Percentiles rank a stretch among this genome's conserved stretches.
These are phyloP conservation scores for Drosophila lacicola DNA, from an alignment of 2,888 invertebrate genomes.

Conservation along the genomic window DNA sequence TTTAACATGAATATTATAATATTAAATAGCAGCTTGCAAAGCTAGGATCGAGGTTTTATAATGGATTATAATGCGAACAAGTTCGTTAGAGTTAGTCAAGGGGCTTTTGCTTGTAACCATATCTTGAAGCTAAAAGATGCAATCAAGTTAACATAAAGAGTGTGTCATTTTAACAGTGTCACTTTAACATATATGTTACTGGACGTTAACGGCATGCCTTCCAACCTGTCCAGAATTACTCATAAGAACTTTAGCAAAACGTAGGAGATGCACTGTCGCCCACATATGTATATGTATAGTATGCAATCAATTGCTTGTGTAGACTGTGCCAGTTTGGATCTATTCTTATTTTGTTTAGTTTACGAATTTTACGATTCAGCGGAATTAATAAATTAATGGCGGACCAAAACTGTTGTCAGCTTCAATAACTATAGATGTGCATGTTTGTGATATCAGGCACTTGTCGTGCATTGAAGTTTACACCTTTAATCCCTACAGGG, in stretches of 20 bases:
- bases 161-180: too few species aligned
- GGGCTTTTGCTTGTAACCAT: too few species aligned
- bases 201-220: too few species aligned
- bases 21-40: too few species aligned
- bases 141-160: too few species aligned
- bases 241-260: neutral
- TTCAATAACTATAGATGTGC: neutral
- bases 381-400: constrained; percentile 54
- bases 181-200: too few species aligned
- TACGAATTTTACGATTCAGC: constrained; percentile 54
- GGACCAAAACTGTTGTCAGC: constrained; percentile 11
- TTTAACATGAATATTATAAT: neutral
- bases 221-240: too few species aligned
- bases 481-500: neutral
- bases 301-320: constrained; percentile 5
- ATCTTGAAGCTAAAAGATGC: too few species aligned
- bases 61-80: too few species aligned
- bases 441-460: too few species aligned
- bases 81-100: too few species aligned
- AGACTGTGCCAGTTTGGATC: constrained; percentile 2
- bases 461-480: neutral
- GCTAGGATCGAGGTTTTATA: too few species aligned
- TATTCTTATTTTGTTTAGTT: constrained; percentile 33
- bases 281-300: neutral
- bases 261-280: neutral